Evolutionary conservation across 2,113 vertebrate genomes (phyloP), one percentile per base, ranked within the genome.

Genomic region (Triplophysa siluroides): DNA sequence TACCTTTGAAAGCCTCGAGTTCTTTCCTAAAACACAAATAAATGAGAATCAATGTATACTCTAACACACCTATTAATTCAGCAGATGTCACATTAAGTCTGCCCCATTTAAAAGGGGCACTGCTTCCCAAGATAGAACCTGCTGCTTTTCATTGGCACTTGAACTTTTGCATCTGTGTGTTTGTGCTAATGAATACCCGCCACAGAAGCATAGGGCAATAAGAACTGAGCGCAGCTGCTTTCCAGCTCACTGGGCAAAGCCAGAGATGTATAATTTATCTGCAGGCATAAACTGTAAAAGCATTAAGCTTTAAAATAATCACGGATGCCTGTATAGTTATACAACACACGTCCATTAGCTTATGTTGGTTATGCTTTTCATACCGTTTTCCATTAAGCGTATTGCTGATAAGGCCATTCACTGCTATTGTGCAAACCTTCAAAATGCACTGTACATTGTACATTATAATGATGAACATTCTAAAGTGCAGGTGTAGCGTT

Each of bases 1-100:
- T 92, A 98, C 97, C 97, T 96, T 98, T 95, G 81, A 97, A 92
- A 56, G 84, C 86, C 87, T 98, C 96, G 76, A 97, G 88, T 88
- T 96, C 96, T 90, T 89, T 97, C 92, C 97, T 99, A 89, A 87
- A 81, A 75, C 68, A 89, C 54, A 86, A 82, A 90, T 54, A 89
- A 76, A 80, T 19, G 1, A 83, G 1, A 68, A 41, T 26, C 26
- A 24, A 19, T 29, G 8, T 12, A 58, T n/a, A 10, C n/a, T 62
- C 8, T 38, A 62, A 12, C 12, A 21, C 13, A 43, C 10, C 45
- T 19, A 78, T 7, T 8, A 29, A n/a, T 8, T 18, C 21, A 9
- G 13, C 19, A 70, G 54, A 78, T 61, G 41, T 79, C 56, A 69
- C 33, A 78, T 68, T 45, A 56, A 69, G 26, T 58, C 50, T 9